These are phyloP conservation scores for Coleophora deauratella DNA, from an alignment of 2,888 invertebrate genomes.

Conservation along the genomic window DNA sequence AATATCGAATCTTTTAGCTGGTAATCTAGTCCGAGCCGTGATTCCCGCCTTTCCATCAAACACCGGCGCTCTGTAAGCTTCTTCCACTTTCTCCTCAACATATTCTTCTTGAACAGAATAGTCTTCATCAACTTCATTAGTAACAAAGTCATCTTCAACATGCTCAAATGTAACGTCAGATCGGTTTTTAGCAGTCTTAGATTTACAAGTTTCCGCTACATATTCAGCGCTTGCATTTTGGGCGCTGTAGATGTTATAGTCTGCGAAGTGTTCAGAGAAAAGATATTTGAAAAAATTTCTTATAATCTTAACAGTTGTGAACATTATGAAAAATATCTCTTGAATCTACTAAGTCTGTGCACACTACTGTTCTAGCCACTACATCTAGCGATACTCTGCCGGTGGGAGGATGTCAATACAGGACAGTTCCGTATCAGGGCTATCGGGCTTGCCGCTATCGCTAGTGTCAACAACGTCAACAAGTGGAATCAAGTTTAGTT, in stretches of 20 bases:
- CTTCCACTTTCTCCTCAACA: conserved; percentile 37
- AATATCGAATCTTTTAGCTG: conserved; percentile 61
- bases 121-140: conserved; percentile 46
- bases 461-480: conserved; percentile 61
- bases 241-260: conserved; percentile 26
- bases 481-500: conserved; percentile 35
- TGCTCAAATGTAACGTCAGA: conserved; percentile 25
- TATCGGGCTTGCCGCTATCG: conserved; percentile 64
- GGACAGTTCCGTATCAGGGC: conserved; percentile 57
- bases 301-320: background rate
- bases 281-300: conserved; percentile 5
- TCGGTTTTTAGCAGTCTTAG: conserved; percentile 24
- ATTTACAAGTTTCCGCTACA: conserved; percentile 15
- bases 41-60: conserved; percentile 57
- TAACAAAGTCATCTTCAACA: conserved; percentile 28
- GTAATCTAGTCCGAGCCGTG: conserved; percentile 47
- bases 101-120: conserved; percentile 42
- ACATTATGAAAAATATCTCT: conserved; percentile 9
- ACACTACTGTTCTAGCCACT: conserved; percentile 26
- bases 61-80: conserved; percentile 49
- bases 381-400: conserved; percentile 59
- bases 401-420: conserved; percentile 62
- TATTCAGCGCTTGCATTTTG: conserved; percentile 11
- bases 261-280: conserved; percentile 47
- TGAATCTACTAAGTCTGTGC: conserved; percentile 6